phyloP scores from a whole-genome alignment of 1,140 invertebrate species.

The Ips nitidus region DNA sequence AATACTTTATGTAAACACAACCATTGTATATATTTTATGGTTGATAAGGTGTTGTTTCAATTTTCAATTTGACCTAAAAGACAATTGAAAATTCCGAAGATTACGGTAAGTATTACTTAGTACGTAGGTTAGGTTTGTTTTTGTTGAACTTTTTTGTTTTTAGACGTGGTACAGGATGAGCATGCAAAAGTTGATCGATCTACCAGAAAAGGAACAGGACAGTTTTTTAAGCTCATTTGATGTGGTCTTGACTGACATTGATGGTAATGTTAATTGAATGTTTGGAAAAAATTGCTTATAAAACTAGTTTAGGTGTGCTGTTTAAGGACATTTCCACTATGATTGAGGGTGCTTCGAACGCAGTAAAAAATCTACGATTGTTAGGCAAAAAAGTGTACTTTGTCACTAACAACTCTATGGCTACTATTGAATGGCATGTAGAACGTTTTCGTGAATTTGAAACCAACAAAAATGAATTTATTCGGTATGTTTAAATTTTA shows the following conservation, averaged over 20 bases:
- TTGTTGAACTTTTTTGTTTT: too few relatives aligned
- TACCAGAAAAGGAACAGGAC: slow-evolving; percentile 19
- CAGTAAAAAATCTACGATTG: slow-evolving; percentile 38
- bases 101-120: too few relatives aligned
- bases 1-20: too few relatives aligned
- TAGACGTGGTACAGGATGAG: too few relatives aligned
- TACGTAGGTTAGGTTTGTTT: too few relatives aligned
- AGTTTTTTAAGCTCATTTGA: slow-evolving; percentile 42
- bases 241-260: slow-evolving; percentile 42
- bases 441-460: slow-evolving; percentile 31
- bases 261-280: slow-evolving; percentile 34
- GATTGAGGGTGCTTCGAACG: slow-evolving; percentile 41
- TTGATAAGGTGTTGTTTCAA: too few relatives aligned
- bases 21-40: too few relatives aligned
- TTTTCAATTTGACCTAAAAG: too few relatives aligned
- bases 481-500: too few relatives aligned
- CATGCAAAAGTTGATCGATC: too few relatives aligned
- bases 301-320: slow-evolving; percentile 35
- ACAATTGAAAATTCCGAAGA: too few relatives aligned
- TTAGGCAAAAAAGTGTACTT: slow-evolving; percentile 44
- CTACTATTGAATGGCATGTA: slow-evolving; percentile 23
- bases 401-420: slow-evolving; percentile 45
- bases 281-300: too few relatives aligned
- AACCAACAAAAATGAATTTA: slow-evolving; percentile 14
- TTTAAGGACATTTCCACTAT: slow-evolving; percentile 32